Percentiles rank a stretch among this genome's conserved stretches.
phyloP scores from a whole-genome alignment of 2,888 invertebrate genomes.

The Cabera pusaria region DNA sequence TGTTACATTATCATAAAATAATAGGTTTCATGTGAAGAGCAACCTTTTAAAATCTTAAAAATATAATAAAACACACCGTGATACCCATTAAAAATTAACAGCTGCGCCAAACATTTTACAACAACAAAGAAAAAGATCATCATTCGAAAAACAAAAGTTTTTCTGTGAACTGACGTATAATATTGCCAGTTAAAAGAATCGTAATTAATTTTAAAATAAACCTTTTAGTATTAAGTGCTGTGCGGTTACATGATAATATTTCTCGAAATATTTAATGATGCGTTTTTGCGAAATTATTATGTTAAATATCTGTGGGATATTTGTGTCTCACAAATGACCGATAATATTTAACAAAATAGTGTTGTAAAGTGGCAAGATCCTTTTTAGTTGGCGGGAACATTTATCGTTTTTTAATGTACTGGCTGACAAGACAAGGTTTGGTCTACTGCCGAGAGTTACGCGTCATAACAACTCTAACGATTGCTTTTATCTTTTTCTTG shows the following conservation, averaged over 20 bases:
- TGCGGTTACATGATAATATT: constrained; percentile 13
- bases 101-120: constrained; percentile 24
- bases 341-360: constrained; percentile 44
- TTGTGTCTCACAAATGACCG: constrained; percentile 10
- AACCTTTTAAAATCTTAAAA: constrained; percentile 12
- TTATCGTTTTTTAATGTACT: constrained; percentile 70
- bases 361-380: constrained; percentile 16
- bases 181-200: constrained; percentile 42
- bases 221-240: constrained; percentile 35
- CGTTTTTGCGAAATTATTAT: constrained; percentile 17
- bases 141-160: constrained; percentile 30
- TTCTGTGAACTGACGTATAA: constrained; percentile 34
- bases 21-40: constrained; percentile 4
- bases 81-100: constrained; percentile 24
- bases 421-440: constrained; percentile 50
- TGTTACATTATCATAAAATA: constrained; percentile 10
- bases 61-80: constrained; percentile 18
- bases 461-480: constrained; percentile 54
- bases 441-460: constrained; percentile 54
- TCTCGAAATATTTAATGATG: constrained; percentile 24
- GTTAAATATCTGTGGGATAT: constrained; percentile 10
- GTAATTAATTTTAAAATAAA: constrained; percentile 46
- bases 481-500: constrained; percentile 65
- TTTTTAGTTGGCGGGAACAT: constrained; percentile 40
- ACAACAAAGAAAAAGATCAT: constrained; percentile 22